phyloP scores from a whole-genome alignment of 2,888 invertebrate genomes.

The Philhelius pedissequus region DNA sequence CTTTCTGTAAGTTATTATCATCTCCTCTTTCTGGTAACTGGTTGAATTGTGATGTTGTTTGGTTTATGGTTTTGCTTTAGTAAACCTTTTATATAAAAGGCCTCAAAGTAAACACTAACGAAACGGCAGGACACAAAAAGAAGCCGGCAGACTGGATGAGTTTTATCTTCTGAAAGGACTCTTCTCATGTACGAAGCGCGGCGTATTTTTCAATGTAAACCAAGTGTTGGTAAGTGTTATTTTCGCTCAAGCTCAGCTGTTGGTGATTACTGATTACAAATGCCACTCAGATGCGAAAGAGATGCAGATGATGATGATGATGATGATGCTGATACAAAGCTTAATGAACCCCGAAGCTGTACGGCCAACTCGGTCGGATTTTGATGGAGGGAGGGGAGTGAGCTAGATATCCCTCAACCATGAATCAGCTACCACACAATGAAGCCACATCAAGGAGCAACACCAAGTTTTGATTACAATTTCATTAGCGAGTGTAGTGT shows the following conservation, averaged over 20 bases:
- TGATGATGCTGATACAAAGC: slow-evolving; percentile 17
- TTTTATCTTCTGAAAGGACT: slow-evolving; percentile 6
- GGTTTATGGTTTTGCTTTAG: slow-evolving; percentile 56
- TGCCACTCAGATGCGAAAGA: slow-evolving; percentile 10
- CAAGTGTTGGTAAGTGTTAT: slow-evolving; percentile 48
- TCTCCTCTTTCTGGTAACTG: too few species aligned
- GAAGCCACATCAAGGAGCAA: neutral
- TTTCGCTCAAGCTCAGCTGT: neutral
- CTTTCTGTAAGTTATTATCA: slow-evolving; percentile 52
- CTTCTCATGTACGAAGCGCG: too few species aligned
- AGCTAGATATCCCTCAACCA: neutral
- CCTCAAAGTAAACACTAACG: slow-evolving; percentile 44
- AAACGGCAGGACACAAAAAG: slow-evolving; percentile 5
- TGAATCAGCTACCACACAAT: slow-evolving; percentile 1
- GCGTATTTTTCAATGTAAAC: neutral
- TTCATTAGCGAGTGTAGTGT: slow-evolving; percentile 33
- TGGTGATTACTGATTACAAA: slow-evolving; percentile 46
- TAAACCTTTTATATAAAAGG: slow-evolving; percentile 43
- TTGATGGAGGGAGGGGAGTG: neutral
- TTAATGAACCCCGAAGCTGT: slow-evolving; percentile 52
- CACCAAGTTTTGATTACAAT: slow-evolving; percentile 55
- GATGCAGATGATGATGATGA: slow-evolving; percentile 11
- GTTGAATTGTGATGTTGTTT: slow-evolving; percentile 44
- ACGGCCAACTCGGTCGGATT: neutral
- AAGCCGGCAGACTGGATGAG: neutral